phyloP scores from a whole-genome alignment of 1,140 invertebrate genomes.

The Papilio helenus region DNA sequence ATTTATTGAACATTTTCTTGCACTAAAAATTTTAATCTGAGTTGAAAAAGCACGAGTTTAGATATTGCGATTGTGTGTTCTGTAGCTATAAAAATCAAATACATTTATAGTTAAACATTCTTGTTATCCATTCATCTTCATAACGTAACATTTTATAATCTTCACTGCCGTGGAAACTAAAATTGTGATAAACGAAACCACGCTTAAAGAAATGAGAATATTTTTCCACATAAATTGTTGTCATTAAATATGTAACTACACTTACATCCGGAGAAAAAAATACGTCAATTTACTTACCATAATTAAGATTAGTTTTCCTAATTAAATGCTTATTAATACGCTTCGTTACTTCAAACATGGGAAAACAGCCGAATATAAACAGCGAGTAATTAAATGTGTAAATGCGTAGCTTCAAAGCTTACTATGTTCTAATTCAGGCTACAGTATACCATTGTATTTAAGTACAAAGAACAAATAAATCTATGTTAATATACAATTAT shows the following conservation, averaged over 20 bases:
- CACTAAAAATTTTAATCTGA: background rate
- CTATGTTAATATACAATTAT: constrained; percentile 8
- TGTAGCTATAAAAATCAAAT: background rate
- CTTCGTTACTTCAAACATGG: constrained; percentile 19
- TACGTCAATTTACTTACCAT: background rate
- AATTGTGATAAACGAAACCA: background rate
- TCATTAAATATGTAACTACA: background rate
- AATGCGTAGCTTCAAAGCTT: background rate
- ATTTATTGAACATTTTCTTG: background rate
- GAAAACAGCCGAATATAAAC: background rate
- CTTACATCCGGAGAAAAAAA: background rate
- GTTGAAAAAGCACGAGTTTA: background rate
- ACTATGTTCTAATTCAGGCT: background rate
- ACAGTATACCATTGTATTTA: constrained; percentile 11
- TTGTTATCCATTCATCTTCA: background rate
- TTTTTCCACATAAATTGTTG: constrained; percentile 4
- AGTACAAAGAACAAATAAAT: background rate
- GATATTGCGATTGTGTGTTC: background rate
- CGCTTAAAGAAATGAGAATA: background rate
- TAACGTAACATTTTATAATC: background rate
- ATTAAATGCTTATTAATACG: constrained; percentile 12
- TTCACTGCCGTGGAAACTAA: background rate
- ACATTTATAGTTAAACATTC: background rate
- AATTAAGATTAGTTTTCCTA: background rate
- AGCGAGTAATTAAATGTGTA: constrained; percentile 5